A percentile compares a stretch with the other conserved stretches of the same genome.
phyloP scores from a whole-genome alignment of 1,140 invertebrate species.

The Acromyrmex heyeri region DNA sequence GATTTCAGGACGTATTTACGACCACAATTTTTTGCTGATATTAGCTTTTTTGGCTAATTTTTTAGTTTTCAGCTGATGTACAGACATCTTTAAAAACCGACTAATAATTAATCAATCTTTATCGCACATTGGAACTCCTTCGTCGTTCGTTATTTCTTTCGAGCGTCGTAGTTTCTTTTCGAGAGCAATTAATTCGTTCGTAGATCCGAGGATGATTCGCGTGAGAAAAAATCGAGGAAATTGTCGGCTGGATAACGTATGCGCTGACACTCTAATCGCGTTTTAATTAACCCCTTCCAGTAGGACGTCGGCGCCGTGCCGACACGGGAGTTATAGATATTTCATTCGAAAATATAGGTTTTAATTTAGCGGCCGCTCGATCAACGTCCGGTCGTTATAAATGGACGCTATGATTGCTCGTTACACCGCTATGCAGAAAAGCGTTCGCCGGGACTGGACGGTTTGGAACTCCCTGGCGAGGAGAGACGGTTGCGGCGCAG shows the following conservation, averaged over 20 bases:
- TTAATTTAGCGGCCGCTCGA: constrained; percentile 59
- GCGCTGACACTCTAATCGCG: constrained; percentile 61
- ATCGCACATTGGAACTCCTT: background rate
- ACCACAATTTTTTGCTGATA: too few relatives aligned
- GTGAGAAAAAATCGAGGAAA: constrained; percentile 52
- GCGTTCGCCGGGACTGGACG: constrained; percentile 37
- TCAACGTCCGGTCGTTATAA: constrained; percentile 60
- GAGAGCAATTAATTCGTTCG: constrained; percentile 39
- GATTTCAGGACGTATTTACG: too few relatives aligned
- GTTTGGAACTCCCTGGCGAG: background rate
- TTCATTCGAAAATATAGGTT: constrained; percentile 65
- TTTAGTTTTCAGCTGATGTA: too few relatives aligned
- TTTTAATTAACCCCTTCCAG: constrained; percentile 63
- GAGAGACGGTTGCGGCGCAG: constrained; percentile 17
- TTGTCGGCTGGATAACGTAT: constrained; percentile 46
- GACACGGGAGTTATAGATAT: constrained; percentile 63
- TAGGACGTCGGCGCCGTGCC: constrained; percentile 57
- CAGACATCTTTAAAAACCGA: background rate
- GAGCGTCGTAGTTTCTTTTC: background rate
- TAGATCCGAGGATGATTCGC: constrained; percentile 26
- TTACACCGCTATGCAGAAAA: constrained; percentile 58
- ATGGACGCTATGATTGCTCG: constrained; percentile 59
- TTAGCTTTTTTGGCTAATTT: too few relatives aligned
- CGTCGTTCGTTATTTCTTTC: background rate
- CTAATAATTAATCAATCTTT: background rate